Percentiles rank a stretch among this genome's conserved stretches.
These are phyloP conservation scores for Zosterops hypoxanthus DNA, from an alignment of 2,113 vertebrate species.

Conservation along the genomic window DNA sequence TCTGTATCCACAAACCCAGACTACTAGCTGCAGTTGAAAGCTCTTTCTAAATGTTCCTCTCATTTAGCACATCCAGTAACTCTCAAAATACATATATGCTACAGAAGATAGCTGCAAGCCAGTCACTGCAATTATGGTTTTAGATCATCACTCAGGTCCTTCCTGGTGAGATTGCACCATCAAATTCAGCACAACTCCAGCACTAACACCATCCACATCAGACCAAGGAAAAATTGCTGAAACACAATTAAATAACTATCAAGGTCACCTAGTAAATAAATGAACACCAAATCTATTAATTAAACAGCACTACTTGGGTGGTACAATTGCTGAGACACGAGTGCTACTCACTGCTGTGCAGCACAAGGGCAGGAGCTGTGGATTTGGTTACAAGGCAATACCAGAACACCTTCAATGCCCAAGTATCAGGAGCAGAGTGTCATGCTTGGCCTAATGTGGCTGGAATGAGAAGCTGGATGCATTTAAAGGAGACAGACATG, in stretches of 20 bases:
- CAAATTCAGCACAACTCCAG: neutral
- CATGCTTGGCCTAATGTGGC: neutral
- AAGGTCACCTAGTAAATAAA: neutral
- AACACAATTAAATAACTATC: neutral
- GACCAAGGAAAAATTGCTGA: neutral
- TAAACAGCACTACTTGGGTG: neutral
- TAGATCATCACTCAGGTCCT: neutral
- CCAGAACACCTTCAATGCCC: neutral
- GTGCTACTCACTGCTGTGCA: neutral
- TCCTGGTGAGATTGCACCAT: neutral
- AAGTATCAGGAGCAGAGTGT: neutral
- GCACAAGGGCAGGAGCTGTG: neutral
- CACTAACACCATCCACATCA: neutral
- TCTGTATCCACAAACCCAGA: neutral
- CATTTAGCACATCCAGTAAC: neutral
- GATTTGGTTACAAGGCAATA: neutral
- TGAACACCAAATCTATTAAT: neutral
- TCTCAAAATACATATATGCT: neutral
- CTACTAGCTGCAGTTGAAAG: neutral
- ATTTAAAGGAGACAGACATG: slow-evolving; percentile 17
- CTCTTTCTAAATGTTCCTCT: neutral
- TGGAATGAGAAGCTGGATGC: neutral
- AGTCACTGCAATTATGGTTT: neutral
- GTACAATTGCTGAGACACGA: neutral
- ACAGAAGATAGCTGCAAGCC: neutral